Evolutionary conservation across 1,140 invertebrate genomes (phyloP), one percentile per base, ranked within the genome.

Genomic region (Streblospio benedicti): DNA sequence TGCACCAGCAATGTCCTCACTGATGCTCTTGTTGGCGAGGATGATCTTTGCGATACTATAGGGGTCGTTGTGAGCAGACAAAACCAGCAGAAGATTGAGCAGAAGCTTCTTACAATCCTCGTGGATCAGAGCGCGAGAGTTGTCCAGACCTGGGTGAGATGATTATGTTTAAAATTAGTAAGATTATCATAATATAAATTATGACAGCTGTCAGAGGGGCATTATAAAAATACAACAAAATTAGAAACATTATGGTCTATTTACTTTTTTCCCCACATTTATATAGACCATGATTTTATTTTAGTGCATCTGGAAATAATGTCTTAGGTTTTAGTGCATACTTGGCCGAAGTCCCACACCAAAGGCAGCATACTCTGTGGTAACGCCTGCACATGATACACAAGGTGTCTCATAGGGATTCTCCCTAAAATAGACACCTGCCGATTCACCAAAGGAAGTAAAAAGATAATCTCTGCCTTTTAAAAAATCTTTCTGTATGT

Each of bases 91-190:
- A 30, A 99, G 79, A 76, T 97, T 97, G 54, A 80, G 79, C 12
- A 97, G 81, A 54, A 97, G 78, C 69, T 90, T 88, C 70, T 94
- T 91, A 76, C 95, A 96, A 73, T 97, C 93, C 69, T 94, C 89
- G 68, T 94, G 88, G 0, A 98, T 93, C 16, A 97, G 81, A 33
- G 87, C 84, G 33, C 91, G 84, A 16, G 86, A 89, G 73, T 97
- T 91, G 65, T 83, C 78, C 57, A 76, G 38, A 47, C 76, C 76
- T 77, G 49, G 4, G n/a, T n/a, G n/a, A n/a, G n/a, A n/a, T n/a
- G n/a, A n/a, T n/a, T n/a, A n/a, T n/a, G n/a, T n/a, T n/a, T n/a
- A n/a, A n/a, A n/a, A n/a, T n/a, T n/a, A n/a, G n/a, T n/a, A n/a
- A n/a, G n/a, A n/a, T n/a, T n/a, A n/a, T n/a, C n/a, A n/a, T n/a